These are phyloP conservation scores for Eristalinus sepulchralis DNA, from an alignment of 2,888 invertebrate genomes.

Conservation along the genomic window DNA sequence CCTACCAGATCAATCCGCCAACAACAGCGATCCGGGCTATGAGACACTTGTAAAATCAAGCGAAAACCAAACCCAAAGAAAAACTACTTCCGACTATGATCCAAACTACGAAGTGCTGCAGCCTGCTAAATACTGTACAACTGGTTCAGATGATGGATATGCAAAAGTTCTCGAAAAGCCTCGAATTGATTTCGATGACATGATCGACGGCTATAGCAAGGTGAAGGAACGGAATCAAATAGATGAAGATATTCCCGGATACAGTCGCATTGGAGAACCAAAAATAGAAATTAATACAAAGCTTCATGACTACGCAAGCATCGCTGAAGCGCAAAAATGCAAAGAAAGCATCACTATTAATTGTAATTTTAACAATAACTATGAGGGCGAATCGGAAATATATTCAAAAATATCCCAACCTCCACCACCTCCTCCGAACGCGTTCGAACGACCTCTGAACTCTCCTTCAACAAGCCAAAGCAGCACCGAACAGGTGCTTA, in stretches of 20 bases:
- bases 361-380: conserved; percentile 74
- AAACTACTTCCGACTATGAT: conserved; percentile 84
- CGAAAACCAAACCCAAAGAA: conserved; percentile 74
- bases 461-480: conserved; percentile 71
- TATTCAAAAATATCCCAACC: conserved; percentile 75
- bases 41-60: conserved; percentile 83
- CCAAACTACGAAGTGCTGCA: conserved; percentile 91
- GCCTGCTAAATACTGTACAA: conserved; percentile 76
- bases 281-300: conserved; percentile 74
- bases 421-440: conserved; percentile 76
- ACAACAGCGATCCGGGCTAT: conserved; percentile 87
- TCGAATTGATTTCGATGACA: conserved; percentile 72
- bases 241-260: conserved; percentile 74
- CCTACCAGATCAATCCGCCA: conserved; percentile 75
- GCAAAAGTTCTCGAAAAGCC: conserved; percentile 80
- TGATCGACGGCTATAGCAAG: conserved; percentile 77
- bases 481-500: conserved; percentile 63
- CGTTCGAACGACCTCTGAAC: conserved; percentile 44
- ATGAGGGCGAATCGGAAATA: conserved; percentile 73
- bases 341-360: conserved; percentile 76
- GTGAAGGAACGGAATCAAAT: conserved; percentile 74
- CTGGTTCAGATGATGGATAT: conserved; percentile 80
- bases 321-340: conserved; percentile 76
- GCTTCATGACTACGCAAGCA: conserved; percentile 79
- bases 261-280: conserved; percentile 78